These are phyloP conservation scores for Dipodomys ordii DNA, from an alignment of 2,113 vertebrate genomes.

Conservation along the genomic window DNA sequence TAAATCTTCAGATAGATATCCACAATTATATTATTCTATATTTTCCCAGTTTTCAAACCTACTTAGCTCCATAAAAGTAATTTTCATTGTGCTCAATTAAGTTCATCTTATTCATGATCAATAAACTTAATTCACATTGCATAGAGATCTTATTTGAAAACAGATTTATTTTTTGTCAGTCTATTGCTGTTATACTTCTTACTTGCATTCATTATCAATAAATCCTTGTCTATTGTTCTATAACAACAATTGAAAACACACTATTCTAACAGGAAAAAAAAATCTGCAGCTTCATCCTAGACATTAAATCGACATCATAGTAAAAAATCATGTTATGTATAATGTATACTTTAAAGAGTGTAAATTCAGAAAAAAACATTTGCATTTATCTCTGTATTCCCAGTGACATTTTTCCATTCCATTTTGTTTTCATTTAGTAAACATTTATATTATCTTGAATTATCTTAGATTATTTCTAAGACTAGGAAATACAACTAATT, in stretches of 20 bases:
- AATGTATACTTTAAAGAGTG: too few species aligned
- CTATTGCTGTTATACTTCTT: not conserved
- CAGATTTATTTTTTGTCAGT: not conserved
- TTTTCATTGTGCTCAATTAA: not conserved
- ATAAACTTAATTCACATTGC: not conserved
- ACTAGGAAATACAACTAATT: not conserved
- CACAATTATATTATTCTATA: not conserved
- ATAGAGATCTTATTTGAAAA: not conserved
- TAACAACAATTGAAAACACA: not conserved
- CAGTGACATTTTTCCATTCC: not conserved
- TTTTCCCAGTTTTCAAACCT: not conserved
- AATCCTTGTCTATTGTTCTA: not conserved
- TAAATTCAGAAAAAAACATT: too few species aligned
- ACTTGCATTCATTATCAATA: not conserved
- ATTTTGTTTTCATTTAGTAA: not conserved
- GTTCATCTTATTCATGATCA: not conserved
- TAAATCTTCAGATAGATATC: not conserved
- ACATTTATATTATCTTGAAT: not conserved
- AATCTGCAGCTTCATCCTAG: not conserved
- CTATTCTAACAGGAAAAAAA: not conserved
- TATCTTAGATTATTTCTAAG: conserved; percentile 2
- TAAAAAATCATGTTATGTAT: not conserved
- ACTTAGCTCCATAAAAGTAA: not conserved
- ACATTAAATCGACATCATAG: not conserved
- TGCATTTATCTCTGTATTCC: not conserved